A percentile compares a stretch with the other conserved stretches of the same genome.
Conservation (phyloP, 2,888 invertebrate species). For the Panzeria rudis region DNA sequence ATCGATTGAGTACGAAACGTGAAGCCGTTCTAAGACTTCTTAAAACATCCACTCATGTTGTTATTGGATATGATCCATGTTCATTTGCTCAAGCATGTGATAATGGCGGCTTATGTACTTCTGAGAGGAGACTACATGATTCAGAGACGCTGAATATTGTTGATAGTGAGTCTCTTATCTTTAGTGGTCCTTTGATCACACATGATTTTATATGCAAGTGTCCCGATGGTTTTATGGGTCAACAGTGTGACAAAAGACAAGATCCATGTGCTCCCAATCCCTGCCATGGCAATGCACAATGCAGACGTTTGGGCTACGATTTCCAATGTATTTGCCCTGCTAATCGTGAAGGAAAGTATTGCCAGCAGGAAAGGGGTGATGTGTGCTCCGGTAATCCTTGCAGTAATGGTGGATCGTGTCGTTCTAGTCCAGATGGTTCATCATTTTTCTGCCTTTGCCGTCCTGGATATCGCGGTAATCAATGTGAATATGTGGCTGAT, state of each 20-base stretch:
- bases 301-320: constrained; percentile 92
- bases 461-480: constrained; percentile 95
- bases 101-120: constrained; percentile 91
- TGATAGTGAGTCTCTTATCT: constrained; percentile 91
- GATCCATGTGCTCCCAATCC: constrained; percentile 96
- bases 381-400: constrained; percentile 94
- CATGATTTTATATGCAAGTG: constrained; percentile 93
- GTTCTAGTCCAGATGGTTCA: constrained; percentile 93
- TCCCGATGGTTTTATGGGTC: constrained; percentile 92
- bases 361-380: constrained; percentile 93
- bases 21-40: constrained; percentile 87
- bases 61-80: constrained; percentile 92
- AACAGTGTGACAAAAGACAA: constrained; percentile 92
- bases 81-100: constrained; percentile 87
- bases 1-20: constrained; percentile 87
- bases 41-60: constrained; percentile 84
- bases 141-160: constrained; percentile 85
- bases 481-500: constrained; percentile 94
- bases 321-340: constrained; percentile 93
- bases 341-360: constrained; percentile 91
- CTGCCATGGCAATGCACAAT: constrained; percentile 93
- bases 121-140: constrained; percentile 88
- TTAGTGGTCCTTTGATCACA: constrained; percentile 91
- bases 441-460: constrained; percentile 96
- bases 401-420: constrained; percentile 95